These are phyloP conservation scores for Carcina quercana DNA, from an alignment of 2,888 invertebrate genomes.

Conservation along the genomic window DNA sequence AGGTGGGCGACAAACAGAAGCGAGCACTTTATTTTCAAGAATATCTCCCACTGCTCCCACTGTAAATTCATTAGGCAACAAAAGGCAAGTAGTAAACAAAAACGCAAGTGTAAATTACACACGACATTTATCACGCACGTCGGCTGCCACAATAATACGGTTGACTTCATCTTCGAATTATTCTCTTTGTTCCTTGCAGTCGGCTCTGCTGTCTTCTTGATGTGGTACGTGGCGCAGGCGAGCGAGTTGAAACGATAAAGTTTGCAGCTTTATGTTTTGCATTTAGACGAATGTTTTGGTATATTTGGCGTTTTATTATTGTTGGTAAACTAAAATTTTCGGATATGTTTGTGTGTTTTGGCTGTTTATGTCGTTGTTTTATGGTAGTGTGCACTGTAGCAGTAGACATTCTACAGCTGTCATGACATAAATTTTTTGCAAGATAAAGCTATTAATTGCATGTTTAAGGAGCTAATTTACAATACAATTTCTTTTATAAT, in stretches of 20 bases:
- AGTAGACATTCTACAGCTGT: too few relatives aligned
- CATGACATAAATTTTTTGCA: too few relatives aligned
- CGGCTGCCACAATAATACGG: conserved; percentile 64
- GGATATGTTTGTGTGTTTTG: too few relatives aligned
- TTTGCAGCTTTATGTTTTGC: neutral
- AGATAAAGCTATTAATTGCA: too few relatives aligned
- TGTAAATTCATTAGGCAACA: conserved; percentile 23
- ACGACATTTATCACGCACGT: conserved; percentile 57
- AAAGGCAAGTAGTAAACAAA: conserved; percentile 36
- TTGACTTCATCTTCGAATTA: conserved; percentile 73
- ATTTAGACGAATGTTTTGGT: neutral
- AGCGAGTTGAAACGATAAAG: too few relatives aligned
- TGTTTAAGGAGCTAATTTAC: too few relatives aligned
- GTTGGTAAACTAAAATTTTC: too few relatives aligned
- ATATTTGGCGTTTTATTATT: too few relatives aligned
- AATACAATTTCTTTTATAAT: too few relatives aligned
- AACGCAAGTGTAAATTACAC: conserved; percentile 64
- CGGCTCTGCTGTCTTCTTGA: conserved; percentile 42
- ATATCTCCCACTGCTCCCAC: conserved; percentile 12
- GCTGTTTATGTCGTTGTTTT: too few relatives aligned
- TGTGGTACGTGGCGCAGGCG: conserved; percentile 27
- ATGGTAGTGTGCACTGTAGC: too few relatives aligned
- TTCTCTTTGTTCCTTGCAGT: conserved; percentile 67
- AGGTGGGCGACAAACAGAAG: too few relatives aligned
- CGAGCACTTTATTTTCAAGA: conserved; percentile 3